Base-by-base conservation (phyloP, 2,888 invertebrate genomes). In the Polydrusus pterygomalis region DNA sequence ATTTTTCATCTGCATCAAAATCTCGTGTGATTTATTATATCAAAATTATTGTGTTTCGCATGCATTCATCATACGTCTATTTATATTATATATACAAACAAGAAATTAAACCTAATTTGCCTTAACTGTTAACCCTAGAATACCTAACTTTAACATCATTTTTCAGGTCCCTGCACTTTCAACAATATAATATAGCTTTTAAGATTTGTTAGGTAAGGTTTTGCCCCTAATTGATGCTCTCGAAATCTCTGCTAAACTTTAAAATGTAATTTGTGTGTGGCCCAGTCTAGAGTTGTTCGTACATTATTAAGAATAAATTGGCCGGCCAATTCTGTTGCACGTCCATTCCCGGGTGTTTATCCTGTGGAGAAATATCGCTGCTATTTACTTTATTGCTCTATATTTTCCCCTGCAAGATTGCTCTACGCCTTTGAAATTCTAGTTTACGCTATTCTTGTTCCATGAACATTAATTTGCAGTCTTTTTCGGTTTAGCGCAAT, bases 221-320 rank as follows among this genome's bases (percentile, higher is more conserved):
- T n/a, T n/a, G n/a, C n/a, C n/a, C 47, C 11, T 10, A 56, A 34
- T 56, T 58, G 60, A 60, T 49, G 45, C 51, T 40, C 18, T 60
- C 58, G 34, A 30, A 58, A 45, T 25, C 34, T 15, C 11, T n/a
- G 54, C 62, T 77, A 67, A 76, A 75, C 67, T 73, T 77, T 75
- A 77, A 73, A 78, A 71, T 68, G 75, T 71, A 73, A 63, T 74
- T 70, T 70, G 73, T 65, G 77, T 68, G 71, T 62, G 75, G 71
- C 54, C 74, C 25, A 60, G 67, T 73, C 65, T 47, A 30, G 72
- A 77, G 69, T 34, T 71, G 71, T 76, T 74, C 70, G 71, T 76
- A 67, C 76, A 74, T 80, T 78, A 78, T 74, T 75, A 77, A 75
- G 77, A 73, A 73, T 74, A 79, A 79, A 78, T 77, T 65, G 77